Conservation (phyloP, 2,797 vertebrate species). For the Phrynocephalus vlangalii region DNA sequence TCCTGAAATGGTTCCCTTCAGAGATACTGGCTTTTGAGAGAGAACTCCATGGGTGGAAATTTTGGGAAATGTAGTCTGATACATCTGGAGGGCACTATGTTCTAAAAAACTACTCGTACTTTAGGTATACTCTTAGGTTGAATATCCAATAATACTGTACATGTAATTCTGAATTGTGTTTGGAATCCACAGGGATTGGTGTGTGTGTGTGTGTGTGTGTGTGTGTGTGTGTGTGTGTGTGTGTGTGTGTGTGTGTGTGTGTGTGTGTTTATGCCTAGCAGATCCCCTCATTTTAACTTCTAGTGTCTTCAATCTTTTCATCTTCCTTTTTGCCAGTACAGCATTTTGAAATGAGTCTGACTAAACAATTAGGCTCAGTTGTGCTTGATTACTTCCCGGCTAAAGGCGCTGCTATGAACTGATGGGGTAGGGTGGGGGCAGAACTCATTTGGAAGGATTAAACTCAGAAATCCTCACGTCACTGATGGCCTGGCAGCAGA, state of each 20-base stretch:
- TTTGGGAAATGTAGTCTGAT: not conserved
- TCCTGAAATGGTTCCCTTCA: not conserved
- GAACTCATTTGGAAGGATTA: constrained; percentile 9
- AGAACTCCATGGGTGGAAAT: not conserved
- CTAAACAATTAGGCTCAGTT: constrained; percentile 10
- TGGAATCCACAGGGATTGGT: no score
- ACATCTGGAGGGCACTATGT: not conserved
- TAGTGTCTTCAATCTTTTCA: not conserved
- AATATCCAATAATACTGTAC: not conserved
- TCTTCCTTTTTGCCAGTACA: not conserved
- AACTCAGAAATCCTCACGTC: constrained; percentile 1
- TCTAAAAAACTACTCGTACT: not conserved
- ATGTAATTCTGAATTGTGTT: not conserved
- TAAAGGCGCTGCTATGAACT: not conserved
- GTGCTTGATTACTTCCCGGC: constrained; percentile 5
- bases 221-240: no score
- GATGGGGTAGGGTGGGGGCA: no score
- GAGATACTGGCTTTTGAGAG: not conserved
- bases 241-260: not conserved
- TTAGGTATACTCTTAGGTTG: not conserved
- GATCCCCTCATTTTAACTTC: not conserved
- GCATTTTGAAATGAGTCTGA: not conserved
- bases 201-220: not conserved
- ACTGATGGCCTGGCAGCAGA: not conserved
- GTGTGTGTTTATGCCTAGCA: not conserved